These are phyloP conservation scores for Rhopalosiphum padi DNA, from an alignment of 1,140 invertebrate species.

Conservation along the genomic window DNA sequence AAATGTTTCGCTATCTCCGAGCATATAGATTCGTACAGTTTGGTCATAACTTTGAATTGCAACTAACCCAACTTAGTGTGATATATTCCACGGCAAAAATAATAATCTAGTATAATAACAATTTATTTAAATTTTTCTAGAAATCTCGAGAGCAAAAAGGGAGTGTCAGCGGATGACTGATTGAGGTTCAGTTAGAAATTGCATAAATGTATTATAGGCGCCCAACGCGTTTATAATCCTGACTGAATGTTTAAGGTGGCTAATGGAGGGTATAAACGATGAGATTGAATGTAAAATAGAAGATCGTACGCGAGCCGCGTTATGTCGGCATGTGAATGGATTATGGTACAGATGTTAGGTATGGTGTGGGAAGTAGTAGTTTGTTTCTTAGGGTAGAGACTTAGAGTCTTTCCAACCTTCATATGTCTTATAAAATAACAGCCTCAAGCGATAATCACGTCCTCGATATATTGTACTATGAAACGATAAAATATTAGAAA, in stretches of 20 bases:
- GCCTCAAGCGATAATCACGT: background rate
- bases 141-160: background rate
- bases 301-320: background rate
- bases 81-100: background rate
- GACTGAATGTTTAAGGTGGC: conserved; percentile 7
- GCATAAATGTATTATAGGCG: conserved; percentile 3
- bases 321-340: background rate
- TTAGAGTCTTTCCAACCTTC: background rate
- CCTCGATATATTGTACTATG: background rate
- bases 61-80: background rate
- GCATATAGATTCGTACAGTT: background rate
- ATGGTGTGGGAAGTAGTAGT: background rate
- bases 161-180: conserved; percentile 30
- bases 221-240: conserved; percentile 1
- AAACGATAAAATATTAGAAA: background rate
- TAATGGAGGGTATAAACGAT: conserved; percentile 39
- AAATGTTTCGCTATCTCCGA: background rate
- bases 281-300: conserved; percentile 17
- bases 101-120: background rate
- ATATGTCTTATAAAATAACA: background rate
- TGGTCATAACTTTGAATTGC: background rate
- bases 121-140: conserved; percentile 20
- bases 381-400: background rate
- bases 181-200: background rate
- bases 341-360: background rate